Base-by-base conservation (phyloP, 2,113 vertebrate genomes). In the Platysternon megacephalum region DNA sequence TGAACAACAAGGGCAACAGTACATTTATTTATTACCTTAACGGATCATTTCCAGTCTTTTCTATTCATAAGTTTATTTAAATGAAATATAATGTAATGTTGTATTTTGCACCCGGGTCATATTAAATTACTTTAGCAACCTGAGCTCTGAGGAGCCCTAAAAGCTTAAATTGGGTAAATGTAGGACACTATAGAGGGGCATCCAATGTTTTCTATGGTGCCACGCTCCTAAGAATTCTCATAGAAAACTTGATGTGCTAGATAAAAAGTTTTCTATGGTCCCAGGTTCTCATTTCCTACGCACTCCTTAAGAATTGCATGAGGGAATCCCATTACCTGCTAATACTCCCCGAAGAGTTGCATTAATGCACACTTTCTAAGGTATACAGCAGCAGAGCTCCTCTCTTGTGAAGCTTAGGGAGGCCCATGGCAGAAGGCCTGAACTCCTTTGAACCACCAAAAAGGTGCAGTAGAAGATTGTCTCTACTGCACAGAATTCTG, bases 71-170 rank as follows among this genome's bases (percentile, higher is more conserved):
- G 65, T 84, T 84, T 76, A 61, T 53, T 35, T 17, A 68, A 16
- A 82, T 5, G 44, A 21, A 61, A 86, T 61, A 14, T 80, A 74
- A 32, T 94, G 49, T 92, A 92, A 46, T 21, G 1, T 4, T 22
- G 9, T 14, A 79, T 61, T 96, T 91, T n/a, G 91, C 6, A 85
- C 39, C 44, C 88, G 29, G 89, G 44, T 11, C 82, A 11, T 56
- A 76, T 90, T 65, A 89, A 87, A 49, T 51, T 17, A 32, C 49
- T 79, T 89, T 35, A 91, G 11, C 19, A 85, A 53, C 17, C 68
- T 78, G 91, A 35, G 92, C 56, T 88, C 91, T 84, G 46, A 91
- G 94, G 58, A 10, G 24, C 17, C 68, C 81, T 94, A 74, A 95
- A 68, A 0, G 1, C 86, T 93, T 91, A 32, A 90, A 91, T 90